phyloP scores from a whole-genome alignment of 1,140 invertebrate genomes.

The Ceratosolen fusciceps region DNA sequence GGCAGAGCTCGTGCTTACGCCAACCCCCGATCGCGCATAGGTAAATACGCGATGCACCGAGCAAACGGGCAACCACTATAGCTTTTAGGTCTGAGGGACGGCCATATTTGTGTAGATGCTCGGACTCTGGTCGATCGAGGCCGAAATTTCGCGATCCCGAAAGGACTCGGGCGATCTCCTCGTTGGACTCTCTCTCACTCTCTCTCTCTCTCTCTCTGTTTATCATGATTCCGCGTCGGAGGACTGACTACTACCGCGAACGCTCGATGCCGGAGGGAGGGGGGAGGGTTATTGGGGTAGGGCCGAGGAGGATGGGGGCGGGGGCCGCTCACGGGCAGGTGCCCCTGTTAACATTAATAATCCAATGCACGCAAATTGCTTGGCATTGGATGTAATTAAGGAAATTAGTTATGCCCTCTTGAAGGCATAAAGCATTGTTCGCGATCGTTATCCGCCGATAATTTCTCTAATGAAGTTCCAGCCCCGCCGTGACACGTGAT shows the following conservation, averaged over 20 bases:
- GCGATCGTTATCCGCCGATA: background rate
- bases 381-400: background rate
- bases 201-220: too few relatives aligned
- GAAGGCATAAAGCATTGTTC: background rate
- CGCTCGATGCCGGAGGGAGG: too few relatives aligned
- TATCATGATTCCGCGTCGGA: too few relatives aligned
- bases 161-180: too few relatives aligned
- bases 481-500: background rate
- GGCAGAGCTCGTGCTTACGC: background rate
- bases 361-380: background rate
- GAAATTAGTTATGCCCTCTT: background rate
- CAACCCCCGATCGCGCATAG: constrained; percentile 25
- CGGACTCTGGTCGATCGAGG: background rate
- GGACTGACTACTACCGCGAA: too few relatives aligned
- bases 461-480: constrained; percentile 4
- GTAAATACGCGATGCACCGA: constrained; percentile 37
- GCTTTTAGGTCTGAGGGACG: background rate
- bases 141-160: too few relatives aligned
- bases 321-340: background rate
- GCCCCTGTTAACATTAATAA: background rate
- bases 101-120: constrained; percentile 14
- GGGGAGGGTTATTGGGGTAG: too few relatives aligned
- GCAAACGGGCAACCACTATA: constrained; percentile 12
- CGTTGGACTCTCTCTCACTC: background rate
- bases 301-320: background rate